Evolutionary conservation across 2,797 vertebrate species (phyloP), one percentile per base, ranked within the genome.

Genomic region (Apogon talboti): DNA sequence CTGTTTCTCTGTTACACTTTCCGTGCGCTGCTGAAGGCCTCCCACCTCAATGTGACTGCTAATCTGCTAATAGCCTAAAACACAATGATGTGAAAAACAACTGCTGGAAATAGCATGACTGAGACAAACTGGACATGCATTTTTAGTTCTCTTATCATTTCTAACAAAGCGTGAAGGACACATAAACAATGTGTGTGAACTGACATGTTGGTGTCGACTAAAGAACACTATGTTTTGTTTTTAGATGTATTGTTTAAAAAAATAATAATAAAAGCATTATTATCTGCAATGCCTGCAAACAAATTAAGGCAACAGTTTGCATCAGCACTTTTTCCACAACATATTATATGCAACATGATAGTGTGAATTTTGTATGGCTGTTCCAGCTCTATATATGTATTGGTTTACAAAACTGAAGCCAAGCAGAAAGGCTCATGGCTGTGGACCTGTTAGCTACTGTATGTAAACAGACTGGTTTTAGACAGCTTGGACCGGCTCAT

Each of bases 141-240:
- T 86, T 85, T 86, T 79, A 81, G 78, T 66, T 65, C 71, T 72
- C 74, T 85, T 83, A 85, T 89, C 79, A 79, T 72, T 77, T 77
- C 65, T 51, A 54, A 78, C 81, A 62, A 73, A 43, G 67, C 62
- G 42, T 3, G 50, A 85, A 88, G 70, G 76, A 75, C 81, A 70
- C 51, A 72, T 50, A 71, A 78, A 86, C 78, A 90, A 87, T 86
- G 64, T 16, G 65, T 30, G 77, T 61, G 67, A 81, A 51, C 41
- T 43, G 66, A 83, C 14, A 53, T 51, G 64, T 63, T 60, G 76
- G 64, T 65, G 35, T 70, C 65, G 62, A 68, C 52, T 56, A 6
- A 52, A 76, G 40, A 69, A 68, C 65, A 35, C 63, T 41, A 38
- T 19, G 41, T 49, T 66, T 70, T 58, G 19, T 54, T 59, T 56